Conservation (phyloP, 92 coral and sea anemone species). For the Blastomussa wellsi region DNA sequence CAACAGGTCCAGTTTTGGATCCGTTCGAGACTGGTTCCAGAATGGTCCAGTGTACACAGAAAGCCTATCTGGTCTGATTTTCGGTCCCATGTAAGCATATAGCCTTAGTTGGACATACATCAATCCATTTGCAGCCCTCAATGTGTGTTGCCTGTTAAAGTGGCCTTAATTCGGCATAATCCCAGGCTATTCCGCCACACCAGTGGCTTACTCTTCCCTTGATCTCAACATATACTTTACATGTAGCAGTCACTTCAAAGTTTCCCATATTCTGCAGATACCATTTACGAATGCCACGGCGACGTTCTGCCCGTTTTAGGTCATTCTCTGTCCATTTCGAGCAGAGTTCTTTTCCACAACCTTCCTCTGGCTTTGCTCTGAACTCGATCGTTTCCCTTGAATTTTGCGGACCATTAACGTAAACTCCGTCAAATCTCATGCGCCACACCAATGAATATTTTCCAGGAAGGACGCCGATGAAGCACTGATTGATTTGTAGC, state of each 20-base stretch:
- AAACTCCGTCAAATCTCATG: conserved; percentile 66
- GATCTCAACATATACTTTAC: conserved; percentile 70
- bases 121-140: too few species aligned
- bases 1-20: too few species aligned
- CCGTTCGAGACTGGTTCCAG: too few species aligned
- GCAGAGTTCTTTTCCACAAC: conserved; percentile 54
- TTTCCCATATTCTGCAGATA: conserved; percentile 64
- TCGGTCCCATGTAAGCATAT: too few species aligned
- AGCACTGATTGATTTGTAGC: conserved; percentile 57
- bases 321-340: conserved; percentile 66
- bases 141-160: neutral
- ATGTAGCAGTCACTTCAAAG: conserved; percentile 48
- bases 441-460: conserved; percentile 62
- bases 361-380: conserved; percentile 62
- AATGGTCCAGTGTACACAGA: too few species aligned
- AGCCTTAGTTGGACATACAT: too few species aligned
- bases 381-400: conserved; percentile 50
- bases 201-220: conserved; percentile 65
- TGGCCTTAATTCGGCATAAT: conserved; percentile 68
- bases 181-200: conserved; percentile 82
- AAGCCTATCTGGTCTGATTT: too few species aligned
- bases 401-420: conserved; percentile 47
- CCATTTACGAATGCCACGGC: conserved; percentile 60
- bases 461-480: conserved; percentile 65
- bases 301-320: conserved; percentile 51